Evolutionary conservation across 1,140 invertebrate genomes (phyloP), one percentile per base, ranked within the genome.

Genomic region (Tyrophagus putrescentiae): DNA sequence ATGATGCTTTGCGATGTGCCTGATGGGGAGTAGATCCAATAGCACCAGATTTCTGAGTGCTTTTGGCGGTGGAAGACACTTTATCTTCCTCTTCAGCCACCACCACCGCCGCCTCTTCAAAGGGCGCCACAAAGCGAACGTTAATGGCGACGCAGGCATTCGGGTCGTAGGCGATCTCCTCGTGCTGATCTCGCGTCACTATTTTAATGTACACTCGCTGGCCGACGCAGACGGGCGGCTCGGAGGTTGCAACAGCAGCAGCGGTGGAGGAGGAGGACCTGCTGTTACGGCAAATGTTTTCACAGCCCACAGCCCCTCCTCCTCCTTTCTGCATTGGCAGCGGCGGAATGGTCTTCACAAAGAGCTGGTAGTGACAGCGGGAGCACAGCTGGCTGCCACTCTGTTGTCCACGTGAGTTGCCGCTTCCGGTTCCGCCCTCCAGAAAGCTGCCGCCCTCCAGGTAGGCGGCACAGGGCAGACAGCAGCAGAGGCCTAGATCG

Each of bases 171-270:
- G 92, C 91, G 18, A 83, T 73, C 65, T 93, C 83, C 0, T 85
- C 85, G 71, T 95, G 93, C 73, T 98, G 93, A 73, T 98, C 92
- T 65, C 84, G 80, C 27, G 88, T 85, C 48, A 87, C 73, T 4
- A 98, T 77, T 2, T 84, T 86, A 33, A 97, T 76, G 44, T 82
- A 78, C 0, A 84, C 78, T 5, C 86, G 84, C 78, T 83, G 84
- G 36, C 86, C 84, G 63, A 85, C 87, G 53, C 83, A 80, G 64
- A 92, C 68, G 25, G 76, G 83, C 34, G 85, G 82, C 45, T 79
- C 75, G 4, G 82, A 82, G 21, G n/a, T 18, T 33, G 28, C 18
- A 34, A n/a, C 45, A 67, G 83, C 83, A 54, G 84, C 74, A 34
- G 92, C 79, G 70, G 90, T 83, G 73, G 88, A 95, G 68, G 82